Base-by-base conservation (phyloP, 2,797 vertebrate species). In the Anas bernieri region DNA sequence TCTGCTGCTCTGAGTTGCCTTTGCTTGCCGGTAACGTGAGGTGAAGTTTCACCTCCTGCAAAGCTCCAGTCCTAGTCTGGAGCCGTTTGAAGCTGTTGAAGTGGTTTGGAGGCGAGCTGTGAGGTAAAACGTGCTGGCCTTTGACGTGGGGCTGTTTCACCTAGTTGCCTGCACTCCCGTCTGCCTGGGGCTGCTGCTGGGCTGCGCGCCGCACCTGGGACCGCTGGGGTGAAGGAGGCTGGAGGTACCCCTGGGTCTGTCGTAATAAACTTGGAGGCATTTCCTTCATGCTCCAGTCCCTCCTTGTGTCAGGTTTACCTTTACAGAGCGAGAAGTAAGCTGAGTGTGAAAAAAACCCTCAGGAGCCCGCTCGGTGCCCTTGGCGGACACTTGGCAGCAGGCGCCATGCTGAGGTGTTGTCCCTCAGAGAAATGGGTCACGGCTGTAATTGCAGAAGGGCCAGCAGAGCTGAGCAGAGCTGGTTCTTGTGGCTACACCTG, bases 331-430 rank as follows among this genome's bases (percentile, higher is more conserved):
- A 54, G 56, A 0, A 3, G 63, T 14, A 54, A 17, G 26, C 35
- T 3, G 91, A 35, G 81, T 4, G 1, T 12, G 79, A 8, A 11
- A 20, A 22, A n/a, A 30, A 12, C 68, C 56, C 63, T 15, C n/a
- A 0, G 23, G 63, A 26, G 72, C 3, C 48, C 1, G 6, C 55
- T 26, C 4, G 2, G 55, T 15, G 84, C 50, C 33, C 28, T 8
- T 4, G 5, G 37, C 63, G 50, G 68, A 4, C 5, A 4, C 43
- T 43, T 7, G 39, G 78, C 46, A 30, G 43, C 31, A 31, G 1
- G 3, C 12, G 0, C 4, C 7, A 3, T 1, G 9, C 64, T 2
- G 4, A n/a, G 69, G 67, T 4, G 4, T 31, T 2, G 0, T 5
- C 76, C 67, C 70, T 7, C 4, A 0, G 79, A 75, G 88, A 95